These are phyloP conservation scores for Uloborus diversus DNA, from an alignment of 1,140 invertebrate genomes.

Conservation along the genomic window DNA sequence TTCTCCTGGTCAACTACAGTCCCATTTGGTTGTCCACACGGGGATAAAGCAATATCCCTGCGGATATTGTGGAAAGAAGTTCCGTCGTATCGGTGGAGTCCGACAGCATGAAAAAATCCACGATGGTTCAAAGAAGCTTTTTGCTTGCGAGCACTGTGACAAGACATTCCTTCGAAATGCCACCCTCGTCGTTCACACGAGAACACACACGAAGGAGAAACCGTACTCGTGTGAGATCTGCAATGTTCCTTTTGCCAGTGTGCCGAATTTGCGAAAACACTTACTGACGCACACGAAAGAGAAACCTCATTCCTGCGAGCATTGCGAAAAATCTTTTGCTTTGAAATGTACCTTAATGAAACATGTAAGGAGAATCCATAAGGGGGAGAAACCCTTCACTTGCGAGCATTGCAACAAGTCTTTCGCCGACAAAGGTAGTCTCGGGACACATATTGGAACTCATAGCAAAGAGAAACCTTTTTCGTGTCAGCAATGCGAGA, in stretches of 20 bases:
- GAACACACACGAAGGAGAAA: background rate
- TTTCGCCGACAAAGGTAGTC: constrained; percentile 21
- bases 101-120: too few relatives aligned
- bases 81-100: too few relatives aligned
- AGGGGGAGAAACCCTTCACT: background rate
- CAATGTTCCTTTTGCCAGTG: background rate
- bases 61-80: too few relatives aligned
- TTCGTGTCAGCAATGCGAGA: constrained; percentile 51
- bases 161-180: too few relatives aligned
- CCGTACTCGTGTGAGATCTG: background rate
- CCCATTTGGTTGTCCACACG: too few relatives aligned
- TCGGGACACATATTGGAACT: constrained; percentile 3
- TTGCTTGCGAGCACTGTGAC: too few relatives aligned
- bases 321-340: constrained; percentile 15
- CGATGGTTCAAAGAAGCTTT: too few relatives aligned
- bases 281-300: background rate
- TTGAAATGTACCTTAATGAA: background rate
- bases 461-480: constrained; percentile 54
- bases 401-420: constrained; percentile 36
- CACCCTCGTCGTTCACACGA: too few relatives aligned
- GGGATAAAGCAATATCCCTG: too few relatives aligned
- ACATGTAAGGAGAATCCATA: constrained; percentile 25
- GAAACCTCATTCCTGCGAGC: constrained; percentile 2
- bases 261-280: background rate
- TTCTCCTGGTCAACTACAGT: too few relatives aligned